These are phyloP conservation scores for Lasioglossum malachurum DNA, from an alignment of 2,888 invertebrate species.

Conservation along the genomic window DNA sequence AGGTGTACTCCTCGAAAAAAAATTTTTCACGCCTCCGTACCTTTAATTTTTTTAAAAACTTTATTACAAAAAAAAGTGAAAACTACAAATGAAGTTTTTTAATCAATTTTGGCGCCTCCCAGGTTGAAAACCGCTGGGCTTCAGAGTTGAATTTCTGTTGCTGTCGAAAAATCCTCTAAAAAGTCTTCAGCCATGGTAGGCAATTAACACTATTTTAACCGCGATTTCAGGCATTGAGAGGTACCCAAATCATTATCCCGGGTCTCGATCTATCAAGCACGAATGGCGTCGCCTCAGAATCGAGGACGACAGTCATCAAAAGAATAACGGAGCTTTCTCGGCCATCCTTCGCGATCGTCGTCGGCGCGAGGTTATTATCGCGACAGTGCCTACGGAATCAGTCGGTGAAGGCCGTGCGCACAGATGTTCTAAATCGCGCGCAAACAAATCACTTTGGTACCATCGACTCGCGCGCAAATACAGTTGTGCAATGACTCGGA, in stretches of 20 bases:
- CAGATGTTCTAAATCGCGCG: constrained; percentile 74
- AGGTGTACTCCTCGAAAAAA: too few relatives aligned
- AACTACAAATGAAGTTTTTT: too few relatives aligned
- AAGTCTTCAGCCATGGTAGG: too few relatives aligned
- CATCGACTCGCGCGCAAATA: constrained; percentile 70
- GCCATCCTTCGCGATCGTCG: constrained; percentile 43
- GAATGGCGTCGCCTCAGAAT: neutral
- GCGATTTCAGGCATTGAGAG: too few relatives aligned
- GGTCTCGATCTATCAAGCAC: neutral
- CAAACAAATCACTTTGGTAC: constrained; percentile 75
- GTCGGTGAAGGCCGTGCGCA: constrained; percentile 66
- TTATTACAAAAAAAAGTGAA: too few relatives aligned
- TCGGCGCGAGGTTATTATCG: constrained; percentile 53
- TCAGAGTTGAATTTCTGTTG: too few relatives aligned
- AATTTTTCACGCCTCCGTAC: too few relatives aligned
- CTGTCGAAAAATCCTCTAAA: too few relatives aligned
- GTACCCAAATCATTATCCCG: neutral
- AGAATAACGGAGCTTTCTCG: constrained; percentile 35
- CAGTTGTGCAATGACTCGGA: constrained; percentile 70
- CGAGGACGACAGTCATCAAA: neutral
- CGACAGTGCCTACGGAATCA: constrained; percentile 56
- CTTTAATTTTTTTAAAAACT: too few relatives aligned
- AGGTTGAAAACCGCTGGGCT: too few relatives aligned
- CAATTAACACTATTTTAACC: too few relatives aligned
- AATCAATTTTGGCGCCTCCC: too few relatives aligned